phyloP scores from a whole-genome alignment of 1,140 invertebrate species.

The Charaxes varanes region DNA sequence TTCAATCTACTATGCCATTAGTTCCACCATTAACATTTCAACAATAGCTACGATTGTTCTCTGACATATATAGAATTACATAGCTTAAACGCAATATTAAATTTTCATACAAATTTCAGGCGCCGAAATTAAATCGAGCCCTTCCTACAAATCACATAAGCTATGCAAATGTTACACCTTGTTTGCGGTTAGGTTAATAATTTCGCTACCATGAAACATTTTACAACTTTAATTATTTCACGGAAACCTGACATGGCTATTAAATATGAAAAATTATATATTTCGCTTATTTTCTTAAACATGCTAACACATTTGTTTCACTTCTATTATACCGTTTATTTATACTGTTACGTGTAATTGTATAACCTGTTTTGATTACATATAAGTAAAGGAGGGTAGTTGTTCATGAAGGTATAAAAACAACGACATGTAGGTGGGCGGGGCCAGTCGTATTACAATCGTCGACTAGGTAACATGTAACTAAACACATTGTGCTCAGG shows the following conservation, averaged over 20 bases:
- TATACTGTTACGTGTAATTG: no score
- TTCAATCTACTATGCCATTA: slow-evolving; percentile 37
- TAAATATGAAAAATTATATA: neutral
- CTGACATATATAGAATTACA: no score
- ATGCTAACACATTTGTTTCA: neutral
- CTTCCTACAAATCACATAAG: slow-evolving; percentile 8
- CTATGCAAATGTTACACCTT: slow-evolving; percentile 12
- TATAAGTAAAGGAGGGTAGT: no score
- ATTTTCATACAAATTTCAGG: slow-evolving; percentile 9
- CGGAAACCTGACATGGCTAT: neutral
- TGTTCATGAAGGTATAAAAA: no score
- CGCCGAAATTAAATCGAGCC: slow-evolving; percentile 10
- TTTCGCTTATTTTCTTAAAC: neutral
- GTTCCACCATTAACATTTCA: slow-evolving; percentile 46
- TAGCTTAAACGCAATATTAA: no score
- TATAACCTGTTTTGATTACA: no score
- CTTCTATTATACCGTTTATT: no score
- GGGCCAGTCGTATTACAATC: no score
- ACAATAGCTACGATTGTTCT: no score
- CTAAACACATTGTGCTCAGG: no score
- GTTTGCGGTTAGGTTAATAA: slow-evolving; percentile 12
- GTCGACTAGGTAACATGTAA: no score
- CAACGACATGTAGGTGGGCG: no score
- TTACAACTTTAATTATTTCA: slow-evolving; percentile 10
- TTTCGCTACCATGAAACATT: slow-evolving; percentile 13